phyloP scores from a whole-genome alignment of 2,888 invertebrate genomes.

The Dynastes grantii region DNA sequence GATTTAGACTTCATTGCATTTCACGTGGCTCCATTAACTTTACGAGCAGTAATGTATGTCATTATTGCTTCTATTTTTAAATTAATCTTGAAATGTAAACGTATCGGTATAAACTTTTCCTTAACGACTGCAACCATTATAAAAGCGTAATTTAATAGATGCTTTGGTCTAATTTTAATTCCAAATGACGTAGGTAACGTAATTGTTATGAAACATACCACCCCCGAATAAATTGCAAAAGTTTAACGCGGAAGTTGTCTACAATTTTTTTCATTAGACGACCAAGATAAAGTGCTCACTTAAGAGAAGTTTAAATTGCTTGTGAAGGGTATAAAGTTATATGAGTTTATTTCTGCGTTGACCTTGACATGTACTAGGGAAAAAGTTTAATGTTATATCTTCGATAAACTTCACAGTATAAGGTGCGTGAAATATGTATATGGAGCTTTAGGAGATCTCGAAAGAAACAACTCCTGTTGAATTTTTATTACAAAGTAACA shows the following conservation, averaged over 20 bases:
- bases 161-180: not conserved
- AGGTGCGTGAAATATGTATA: slow-evolving; percentile 10
- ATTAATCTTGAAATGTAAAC: no score
- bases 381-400: slow-evolving; percentile 16
- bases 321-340: slow-evolving; percentile 28
- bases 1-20: no score
- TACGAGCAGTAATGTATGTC: no score
- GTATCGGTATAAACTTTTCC: no score
- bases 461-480: not conserved
- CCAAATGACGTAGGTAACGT: not conserved
- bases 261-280: slow-evolving; percentile 31
- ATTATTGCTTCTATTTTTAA: no score
- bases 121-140: no score
- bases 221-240: slow-evolving; percentile 23
- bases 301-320: slow-evolving; percentile 29
- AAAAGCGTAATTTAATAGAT: no score
- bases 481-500: not conserved
- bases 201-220: slow-evolving; percentile 7
- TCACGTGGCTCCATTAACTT: no score
- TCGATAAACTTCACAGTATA: slow-evolving; percentile 11
- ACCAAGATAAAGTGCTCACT: slow-evolving; percentile 33
- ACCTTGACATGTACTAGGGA: slow-evolving; percentile 24
- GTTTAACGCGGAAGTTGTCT: slow-evolving; percentile 32
- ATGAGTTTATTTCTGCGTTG: slow-evolving; percentile 17
- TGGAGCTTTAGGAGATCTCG: not conserved